Evolutionary conservation across 2,113 vertebrate species (phyloP).

Genomic region (Corynorhinus townsendii): DNA sequence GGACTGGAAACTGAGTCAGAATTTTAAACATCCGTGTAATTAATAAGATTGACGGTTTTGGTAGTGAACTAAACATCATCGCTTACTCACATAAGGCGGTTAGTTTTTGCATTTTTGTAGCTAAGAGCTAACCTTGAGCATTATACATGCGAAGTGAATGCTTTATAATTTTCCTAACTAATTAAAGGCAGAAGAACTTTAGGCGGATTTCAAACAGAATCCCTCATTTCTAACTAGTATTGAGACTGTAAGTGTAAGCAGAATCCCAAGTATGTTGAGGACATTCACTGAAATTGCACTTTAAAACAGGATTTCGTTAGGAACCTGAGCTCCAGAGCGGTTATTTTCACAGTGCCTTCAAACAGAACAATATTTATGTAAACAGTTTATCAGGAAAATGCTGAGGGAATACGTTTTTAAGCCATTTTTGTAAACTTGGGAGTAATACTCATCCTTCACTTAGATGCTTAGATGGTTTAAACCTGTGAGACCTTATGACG

Average conservation of each 20-base stretch:
- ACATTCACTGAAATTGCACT: not conserved
- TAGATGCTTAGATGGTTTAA: conserved; percentile 13
- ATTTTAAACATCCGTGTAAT: not conserved
- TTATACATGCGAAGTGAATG: not conserved
- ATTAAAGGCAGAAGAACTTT: not conserved
- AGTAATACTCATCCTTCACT: conserved; percentile 13
- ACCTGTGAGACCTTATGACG: not conserved
- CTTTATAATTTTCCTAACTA: not conserved
- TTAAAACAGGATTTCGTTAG: conserved; percentile 12
- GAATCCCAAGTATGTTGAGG: not conserved
- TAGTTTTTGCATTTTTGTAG: not conserved
- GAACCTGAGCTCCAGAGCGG: not conserved
- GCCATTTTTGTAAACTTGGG: conserved; percentile 12
- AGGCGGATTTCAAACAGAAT: not conserved
- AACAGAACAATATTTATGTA: not conserved
- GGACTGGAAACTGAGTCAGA: not conserved
- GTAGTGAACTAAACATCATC: not conserved
- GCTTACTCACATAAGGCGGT: not conserved
- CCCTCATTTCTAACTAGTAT: conserved; percentile 10
- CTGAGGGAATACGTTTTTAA: not conserved
- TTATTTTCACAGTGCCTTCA: not conserved
- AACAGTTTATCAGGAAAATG: not conserved
- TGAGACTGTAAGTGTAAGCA: not conserved
- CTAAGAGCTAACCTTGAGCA: not conserved
- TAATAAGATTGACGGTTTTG: not conserved